Evolutionary conservation across 2,797 vertebrate species (phyloP), one percentile per base, ranked within the genome.

Genomic region (Neosilurus mollespiculum): DNA sequence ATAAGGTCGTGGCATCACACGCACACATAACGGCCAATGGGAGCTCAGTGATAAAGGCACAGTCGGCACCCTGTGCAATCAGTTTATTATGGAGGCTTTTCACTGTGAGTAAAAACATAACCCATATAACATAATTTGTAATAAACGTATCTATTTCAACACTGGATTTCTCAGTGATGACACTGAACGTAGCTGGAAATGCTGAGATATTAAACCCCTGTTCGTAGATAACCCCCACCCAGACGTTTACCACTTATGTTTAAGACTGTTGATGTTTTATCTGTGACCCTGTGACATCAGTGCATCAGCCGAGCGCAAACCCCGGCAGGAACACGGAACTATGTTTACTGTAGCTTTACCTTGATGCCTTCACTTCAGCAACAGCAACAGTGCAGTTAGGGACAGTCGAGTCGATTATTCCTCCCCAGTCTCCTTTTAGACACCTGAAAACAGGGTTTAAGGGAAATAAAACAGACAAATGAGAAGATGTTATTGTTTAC

Each of bases 381-480:
- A 98, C 95, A 53, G 96, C 96, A 62, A 93, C 88, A 26, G 95
- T 97, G 91, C 97, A 98, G 91, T 96, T 96, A 73, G 93, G 92
- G 12, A 92, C 93, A 0, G 91, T 91, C 14, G 93, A 88, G 72
- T 96, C 96, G 0, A 93, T 92, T 86, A 96, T 92, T 83, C 96
- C 97, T 0, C 93, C 95, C 94, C 96, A 98, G 90, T 97, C 97
- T 26, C 97, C 97, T 49, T 94, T 94, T 76, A 97, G 92, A 92
- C 97, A 98, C 88, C 97, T 98, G 85, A 14, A 56, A 54, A 75
- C 2, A 51, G 9, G 16, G 2, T 24, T 76, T 16, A 4, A 3
- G 6, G 18, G 5, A 76, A 76, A 61, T 61, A 77, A 61, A 61
- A 30, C 58, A 8, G 58, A 76, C 22, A 76, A 12, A 73, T 3